Percentiles rank a stretch among this genome's conserved stretches.
Evolutionary conservation across 2,888 invertebrate species (phyloP).

Genomic region (Agrotis puta): DNA sequence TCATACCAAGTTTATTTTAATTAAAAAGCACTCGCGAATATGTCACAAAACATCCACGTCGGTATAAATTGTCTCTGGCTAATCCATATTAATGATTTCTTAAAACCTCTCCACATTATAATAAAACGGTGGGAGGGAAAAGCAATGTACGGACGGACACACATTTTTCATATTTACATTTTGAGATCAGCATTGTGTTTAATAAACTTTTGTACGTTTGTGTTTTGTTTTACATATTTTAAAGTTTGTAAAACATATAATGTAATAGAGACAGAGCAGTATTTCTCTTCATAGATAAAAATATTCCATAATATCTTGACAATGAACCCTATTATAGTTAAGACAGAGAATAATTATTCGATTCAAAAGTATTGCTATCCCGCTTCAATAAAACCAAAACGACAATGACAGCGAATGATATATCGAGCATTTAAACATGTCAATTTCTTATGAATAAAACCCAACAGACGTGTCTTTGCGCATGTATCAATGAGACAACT

Average conservation of each 20-base stretch:
- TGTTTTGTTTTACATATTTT: too few species aligned
- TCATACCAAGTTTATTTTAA: conserved; percentile 68
- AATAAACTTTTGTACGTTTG: too few species aligned
- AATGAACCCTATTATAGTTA: conserved; percentile 3
- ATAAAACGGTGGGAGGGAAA: conserved; percentile 24
- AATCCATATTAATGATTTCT: conserved; percentile 81
- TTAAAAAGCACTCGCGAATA: conserved; percentile 69
- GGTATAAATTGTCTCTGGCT: conserved; percentile 70
- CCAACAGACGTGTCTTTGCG: conserved; percentile 23
- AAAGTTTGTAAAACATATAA: too few species aligned
- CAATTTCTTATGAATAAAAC: conserved; percentile 34
- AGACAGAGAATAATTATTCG: not conserved
- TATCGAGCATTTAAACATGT: conserved; percentile 39
- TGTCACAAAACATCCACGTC: conserved; percentile 69
- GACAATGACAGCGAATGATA: conserved; percentile 47
- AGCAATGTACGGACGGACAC: not conserved
- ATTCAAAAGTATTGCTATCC: conserved; percentile 14
- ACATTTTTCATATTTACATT: conserved; percentile 33
- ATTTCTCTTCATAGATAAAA: too few species aligned
- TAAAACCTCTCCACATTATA: conserved; percentile 65
- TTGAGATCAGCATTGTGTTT: too few species aligned
- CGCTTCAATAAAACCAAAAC: conserved; percentile 30
- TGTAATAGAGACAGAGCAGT: too few species aligned
- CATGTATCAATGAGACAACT: conserved; percentile 39
- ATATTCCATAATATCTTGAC: not conserved